Base-by-base conservation (phyloP, 2,113 vertebrate species). In the Zosterops lateralis region DNA sequence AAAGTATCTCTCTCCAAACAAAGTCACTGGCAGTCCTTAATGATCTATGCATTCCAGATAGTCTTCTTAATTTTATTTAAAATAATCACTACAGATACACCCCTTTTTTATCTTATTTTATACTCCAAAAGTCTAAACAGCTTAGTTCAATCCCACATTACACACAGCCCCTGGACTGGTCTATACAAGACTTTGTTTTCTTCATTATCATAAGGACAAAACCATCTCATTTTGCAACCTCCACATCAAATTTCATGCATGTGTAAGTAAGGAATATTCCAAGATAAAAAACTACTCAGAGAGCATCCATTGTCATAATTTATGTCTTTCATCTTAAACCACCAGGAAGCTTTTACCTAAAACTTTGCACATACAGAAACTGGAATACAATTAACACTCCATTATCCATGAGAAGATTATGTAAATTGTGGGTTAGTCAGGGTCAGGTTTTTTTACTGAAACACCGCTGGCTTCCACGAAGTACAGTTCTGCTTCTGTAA, bases 341-440 rank as follows among this genome's bases (percentile, higher is more conserved):
- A 34, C 28, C 58, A 71, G 57, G 38, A 75, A 94, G 74, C 26
- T 73, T 89, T 72, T 76, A 50, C 84, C 58, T 68, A 65, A 70
- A 94, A 87, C 45, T 76, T 11, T 62, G 70, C 62, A 62, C 0
- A 0, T 38, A 45, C 42, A 61, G 80, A 90, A 90, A 84, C 32
- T 38, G 38, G 62, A 84, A 89, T 60, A 84, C 74, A 94, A 85
- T 80, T 88, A 91, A 88, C 2, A 0, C n/a, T 79, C n/a, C 32
- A 85, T 79, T 79, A 90, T 62, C 58, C 85, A 34, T 18, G 58
- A 93, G 87, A 90, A 79, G 58, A 94, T 91, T 92, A 94, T 31
- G 79, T 54, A 93, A 95, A 88, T n/a, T 60, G 51, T 44, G 76
- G 72, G 82, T 90, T 90, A 94, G 74, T 47, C 29, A 26, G 64